Evolutionary conservation across 1,140 invertebrate species (phyloP).

Genomic region (Rhagoletis zephyria): DNA sequence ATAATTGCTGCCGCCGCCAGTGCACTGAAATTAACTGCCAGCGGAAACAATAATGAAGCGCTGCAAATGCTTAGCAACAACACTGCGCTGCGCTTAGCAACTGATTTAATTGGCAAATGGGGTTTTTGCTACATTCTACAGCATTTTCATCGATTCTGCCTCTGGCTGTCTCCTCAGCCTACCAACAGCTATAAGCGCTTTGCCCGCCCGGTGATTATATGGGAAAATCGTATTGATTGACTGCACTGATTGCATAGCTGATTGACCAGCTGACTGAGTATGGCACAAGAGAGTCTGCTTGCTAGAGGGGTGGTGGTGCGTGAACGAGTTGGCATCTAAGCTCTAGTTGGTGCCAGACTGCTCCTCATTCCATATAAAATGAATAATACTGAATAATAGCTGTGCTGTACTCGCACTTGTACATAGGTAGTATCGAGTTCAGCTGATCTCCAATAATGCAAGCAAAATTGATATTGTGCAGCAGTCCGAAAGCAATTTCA

Average conservation of each 20-base stretch:
- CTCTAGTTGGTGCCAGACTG: background rate
- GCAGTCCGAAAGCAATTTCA: constrained; percentile 51
- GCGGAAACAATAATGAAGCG: constrained; percentile 32
- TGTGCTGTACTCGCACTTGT: background rate
- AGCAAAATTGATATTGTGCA: constrained; percentile 49
- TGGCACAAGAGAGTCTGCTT: background rate
- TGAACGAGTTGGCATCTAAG: background rate
- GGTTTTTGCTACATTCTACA: constrained; percentile 7
- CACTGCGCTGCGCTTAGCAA: background rate
- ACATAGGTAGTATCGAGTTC: background rate
- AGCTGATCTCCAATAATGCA: constrained; percentile 22
- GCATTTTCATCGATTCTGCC: background rate
- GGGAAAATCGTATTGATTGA: constrained; percentile 38
- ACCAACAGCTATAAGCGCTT: background rate
- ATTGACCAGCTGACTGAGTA: background rate
- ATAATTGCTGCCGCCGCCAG: constrained; percentile 22
- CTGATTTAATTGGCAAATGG: constrained; percentile 36
- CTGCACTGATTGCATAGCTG: constrained; percentile 46
- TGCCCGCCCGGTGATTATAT: constrained; percentile 4
- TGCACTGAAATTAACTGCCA: constrained; percentile 33
- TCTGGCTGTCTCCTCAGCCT: background rate
- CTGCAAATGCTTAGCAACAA: background rate
- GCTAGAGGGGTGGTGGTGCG: background rate
- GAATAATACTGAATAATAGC: background rate
- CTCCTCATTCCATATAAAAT: background rate